phyloP scores from a whole-genome alignment of 2,888 invertebrate genomes.

The Desoria tigrina region DNA sequence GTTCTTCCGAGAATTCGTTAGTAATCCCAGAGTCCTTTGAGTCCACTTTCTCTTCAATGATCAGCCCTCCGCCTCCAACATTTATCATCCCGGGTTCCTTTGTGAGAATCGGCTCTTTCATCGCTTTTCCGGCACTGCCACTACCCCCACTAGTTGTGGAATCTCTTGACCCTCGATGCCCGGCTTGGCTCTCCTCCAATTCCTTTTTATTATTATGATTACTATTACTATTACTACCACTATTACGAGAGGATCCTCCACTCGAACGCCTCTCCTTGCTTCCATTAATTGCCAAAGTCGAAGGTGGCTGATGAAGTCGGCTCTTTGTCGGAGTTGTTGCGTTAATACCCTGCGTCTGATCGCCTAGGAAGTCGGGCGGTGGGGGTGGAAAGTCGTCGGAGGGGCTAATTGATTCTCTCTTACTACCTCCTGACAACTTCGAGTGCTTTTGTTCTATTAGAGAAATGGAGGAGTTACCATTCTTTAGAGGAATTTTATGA shows the following conservation, averaged over 20 bases:
- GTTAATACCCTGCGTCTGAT: constrained; percentile 4
- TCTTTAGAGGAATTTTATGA: constrained; percentile 18
- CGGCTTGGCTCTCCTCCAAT: not conserved
- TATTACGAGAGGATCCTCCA: constrained; percentile 21
- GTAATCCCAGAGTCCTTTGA: constrained; percentile 42
- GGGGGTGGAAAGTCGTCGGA: constrained; percentile 52
- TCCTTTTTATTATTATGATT: constrained; percentile 3
- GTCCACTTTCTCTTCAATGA: constrained; percentile 33
- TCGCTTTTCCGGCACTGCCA: not conserved
- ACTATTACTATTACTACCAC: constrained; percentile 23
- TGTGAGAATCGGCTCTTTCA: constrained; percentile 9
- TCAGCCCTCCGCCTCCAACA: constrained; percentile 22
- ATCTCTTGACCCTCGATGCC: not conserved
- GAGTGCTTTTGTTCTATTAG: constrained; percentile 15
- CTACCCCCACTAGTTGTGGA: not conserved
- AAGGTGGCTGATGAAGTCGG: constrained; percentile 46
- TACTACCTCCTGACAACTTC: not conserved
- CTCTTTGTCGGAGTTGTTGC: constrained; percentile 15
- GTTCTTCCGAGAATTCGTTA: constrained; percentile 33
- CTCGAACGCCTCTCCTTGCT: constrained; percentile 17
- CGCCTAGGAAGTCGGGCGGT: constrained; percentile 47
- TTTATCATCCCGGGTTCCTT: constrained; percentile 9
- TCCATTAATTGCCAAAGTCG: constrained; percentile 34
- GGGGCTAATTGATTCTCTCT: constrained; percentile 33
- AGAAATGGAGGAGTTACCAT: not conserved